Conservation (phyloP, 2,113 vertebrate genomes). For the Triplophysa dalaica region DNA sequence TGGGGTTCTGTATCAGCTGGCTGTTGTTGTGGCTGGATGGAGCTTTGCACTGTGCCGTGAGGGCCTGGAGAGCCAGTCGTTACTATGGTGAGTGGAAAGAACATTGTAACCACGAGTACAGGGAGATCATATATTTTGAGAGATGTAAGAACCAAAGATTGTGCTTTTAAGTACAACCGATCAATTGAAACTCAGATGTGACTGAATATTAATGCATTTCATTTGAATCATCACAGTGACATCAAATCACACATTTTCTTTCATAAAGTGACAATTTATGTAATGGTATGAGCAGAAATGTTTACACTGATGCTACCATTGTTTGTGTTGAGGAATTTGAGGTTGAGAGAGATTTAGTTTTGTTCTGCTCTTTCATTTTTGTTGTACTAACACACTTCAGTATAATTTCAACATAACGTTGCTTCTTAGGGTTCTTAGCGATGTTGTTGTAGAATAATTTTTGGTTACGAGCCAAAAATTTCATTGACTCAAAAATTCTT, state of each 20-base stretch:
- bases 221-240: background rate
- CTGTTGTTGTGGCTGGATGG: conserved; percentile 98
- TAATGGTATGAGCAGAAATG: background rate
- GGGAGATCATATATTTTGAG: conserved; percentile 1
- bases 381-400: too few relatives aligned
- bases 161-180: background rate
- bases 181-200: background rate
- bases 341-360: background rate
- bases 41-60: conserved; percentile 90
- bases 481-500: too few relatives aligned
- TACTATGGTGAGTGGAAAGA: conserved; percentile 85
- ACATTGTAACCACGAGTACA: conserved; percentile 12
- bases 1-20: conserved; percentile 99
- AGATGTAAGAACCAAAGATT: background rate
- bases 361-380: background rate
- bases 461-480: too few relatives aligned
- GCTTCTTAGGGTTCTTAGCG: too few relatives aligned
- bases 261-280: background rate
- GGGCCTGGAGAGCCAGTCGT: conserved; percentile 92
- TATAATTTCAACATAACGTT: too few relatives aligned
- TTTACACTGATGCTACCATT: background rate
- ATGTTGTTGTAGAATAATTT: too few relatives aligned
- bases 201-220: background rate
- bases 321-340: background rate
- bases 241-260: conserved; percentile 11